A percentile compares a stretch with the other conserved stretches of the same genome.
These are phyloP conservation scores for Perodicticus potto DNA, from an alignment of 2,797 vertebrate species.

Conservation along the genomic window DNA sequence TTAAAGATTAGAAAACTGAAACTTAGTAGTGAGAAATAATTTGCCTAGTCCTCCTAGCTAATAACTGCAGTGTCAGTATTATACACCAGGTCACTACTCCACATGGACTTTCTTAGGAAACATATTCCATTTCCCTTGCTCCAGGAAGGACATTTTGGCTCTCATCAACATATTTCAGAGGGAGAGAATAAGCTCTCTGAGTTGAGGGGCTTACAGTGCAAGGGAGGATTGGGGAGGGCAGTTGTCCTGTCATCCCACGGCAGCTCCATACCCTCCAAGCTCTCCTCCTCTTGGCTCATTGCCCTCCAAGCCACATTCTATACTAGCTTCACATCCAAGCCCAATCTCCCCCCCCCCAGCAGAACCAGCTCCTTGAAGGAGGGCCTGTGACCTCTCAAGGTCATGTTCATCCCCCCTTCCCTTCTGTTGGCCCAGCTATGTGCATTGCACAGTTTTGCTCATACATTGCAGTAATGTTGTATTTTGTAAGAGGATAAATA, in stretches of 20 bases:
- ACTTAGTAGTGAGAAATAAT: neutral
- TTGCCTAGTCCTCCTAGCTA: neutral
- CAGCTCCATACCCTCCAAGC: neutral
- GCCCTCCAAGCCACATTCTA: neutral
- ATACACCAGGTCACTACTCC: neutral
- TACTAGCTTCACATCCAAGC: neutral
- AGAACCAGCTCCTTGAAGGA: neutral
- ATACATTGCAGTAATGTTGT: neutral
- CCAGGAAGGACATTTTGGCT: neutral
- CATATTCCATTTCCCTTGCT: neutral
- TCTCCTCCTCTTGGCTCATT: neutral
- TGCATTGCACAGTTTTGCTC: neutral
- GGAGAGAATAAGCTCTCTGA: neutral
- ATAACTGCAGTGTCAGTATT: neutral
- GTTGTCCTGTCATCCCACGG: neutral
- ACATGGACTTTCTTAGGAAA: neutral
- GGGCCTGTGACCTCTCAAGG: neutral
- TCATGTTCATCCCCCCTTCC: neutral
- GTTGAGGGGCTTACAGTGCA: neutral
- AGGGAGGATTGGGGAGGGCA: neutral
- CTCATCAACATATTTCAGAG: neutral
- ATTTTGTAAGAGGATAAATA: neutral
- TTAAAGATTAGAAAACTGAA: slow-evolving; percentile 6
- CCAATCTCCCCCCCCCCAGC: neutral
- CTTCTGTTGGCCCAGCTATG: neutral